These are phyloP conservation scores for Drosophila setosimentum DNA, from an alignment of 2,888 invertebrate genomes.

Conservation along the genomic window DNA sequence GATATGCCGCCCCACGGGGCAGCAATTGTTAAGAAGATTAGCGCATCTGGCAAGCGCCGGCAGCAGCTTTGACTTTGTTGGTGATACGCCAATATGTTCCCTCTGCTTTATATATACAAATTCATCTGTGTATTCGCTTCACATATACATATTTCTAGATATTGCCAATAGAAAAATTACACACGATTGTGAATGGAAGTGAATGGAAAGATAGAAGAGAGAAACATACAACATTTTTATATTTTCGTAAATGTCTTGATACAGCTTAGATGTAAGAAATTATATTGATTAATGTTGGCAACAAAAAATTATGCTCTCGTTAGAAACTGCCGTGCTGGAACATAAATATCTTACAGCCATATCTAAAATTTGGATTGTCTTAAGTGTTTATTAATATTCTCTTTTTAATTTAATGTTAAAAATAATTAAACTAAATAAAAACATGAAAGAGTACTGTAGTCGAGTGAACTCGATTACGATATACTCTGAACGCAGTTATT, in stretches of 20 bases:
- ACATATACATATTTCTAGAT: neutral
- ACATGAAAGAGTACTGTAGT: too few species aligned
- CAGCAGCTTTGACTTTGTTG: slow-evolving; percentile 22
- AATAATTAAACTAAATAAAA: neutral
- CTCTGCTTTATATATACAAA: neutral
- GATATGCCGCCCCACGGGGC: slow-evolving; percentile 36
- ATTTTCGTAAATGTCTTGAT: too few species aligned
- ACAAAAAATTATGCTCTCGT: neutral
- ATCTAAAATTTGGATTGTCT: neutral
- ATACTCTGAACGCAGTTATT: too few species aligned
- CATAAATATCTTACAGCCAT: neutral
- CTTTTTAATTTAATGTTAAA: neutral
- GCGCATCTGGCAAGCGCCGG: slow-evolving; percentile 53
- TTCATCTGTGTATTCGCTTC: neutral
- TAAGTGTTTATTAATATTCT: neutral
- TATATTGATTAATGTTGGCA: neutral
- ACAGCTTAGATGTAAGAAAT: neutral
- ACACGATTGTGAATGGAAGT: neutral
- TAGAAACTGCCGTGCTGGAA: neutral
- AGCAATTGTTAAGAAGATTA: slow-evolving; percentile 63
- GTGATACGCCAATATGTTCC: slow-evolving; percentile 27
- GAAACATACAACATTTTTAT: too few species aligned
- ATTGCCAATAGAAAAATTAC: slow-evolving; percentile 7
- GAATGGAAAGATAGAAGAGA: neutral
- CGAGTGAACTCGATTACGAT: too few species aligned